Percentiles rank a stretch among this genome's conserved stretches.
Conservation (phyloP, 2,113 vertebrate genomes). For the Platanista minor region DNA sequence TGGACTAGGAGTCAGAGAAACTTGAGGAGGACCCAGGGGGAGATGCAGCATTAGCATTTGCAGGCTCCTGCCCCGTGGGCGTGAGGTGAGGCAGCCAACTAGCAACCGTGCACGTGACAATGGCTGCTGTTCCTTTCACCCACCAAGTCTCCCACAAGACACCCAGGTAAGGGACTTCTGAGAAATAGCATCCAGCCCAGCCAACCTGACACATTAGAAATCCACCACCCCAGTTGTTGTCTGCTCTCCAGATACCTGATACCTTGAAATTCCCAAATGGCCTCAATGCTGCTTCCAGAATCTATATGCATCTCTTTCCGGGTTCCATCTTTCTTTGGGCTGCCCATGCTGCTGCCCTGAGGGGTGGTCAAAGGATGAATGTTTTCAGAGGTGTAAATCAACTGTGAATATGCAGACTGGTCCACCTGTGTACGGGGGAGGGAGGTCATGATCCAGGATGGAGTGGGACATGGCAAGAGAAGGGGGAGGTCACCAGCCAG, state of each 20-base stretch:
- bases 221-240: too few relatives aligned
- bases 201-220: neutral
- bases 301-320: neutral
- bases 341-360: neutral
- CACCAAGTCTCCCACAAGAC: neutral
- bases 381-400: neutral
- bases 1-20: neutral
- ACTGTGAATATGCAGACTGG: neutral
- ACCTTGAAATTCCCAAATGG: neutral
- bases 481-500: neutral
- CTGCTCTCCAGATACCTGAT: neutral
- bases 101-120: accelerated
- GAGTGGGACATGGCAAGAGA: neutral
- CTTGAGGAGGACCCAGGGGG: neutral
- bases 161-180: neutral
- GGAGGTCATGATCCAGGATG: neutral
- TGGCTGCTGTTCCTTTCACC: neutral
- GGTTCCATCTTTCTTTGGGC: neutral
- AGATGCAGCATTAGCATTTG: accelerated
- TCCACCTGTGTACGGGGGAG: too few relatives aligned
- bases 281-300: neutral
- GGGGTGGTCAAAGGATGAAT: too few relatives aligned
- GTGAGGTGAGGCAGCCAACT: neutral
- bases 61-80: neutral
- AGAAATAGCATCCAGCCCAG: neutral